Evolutionary conservation across 2,113 vertebrate genomes (phyloP), one percentile per base, ranked within the genome.

Genomic region (Mustelus asterias): DNA sequence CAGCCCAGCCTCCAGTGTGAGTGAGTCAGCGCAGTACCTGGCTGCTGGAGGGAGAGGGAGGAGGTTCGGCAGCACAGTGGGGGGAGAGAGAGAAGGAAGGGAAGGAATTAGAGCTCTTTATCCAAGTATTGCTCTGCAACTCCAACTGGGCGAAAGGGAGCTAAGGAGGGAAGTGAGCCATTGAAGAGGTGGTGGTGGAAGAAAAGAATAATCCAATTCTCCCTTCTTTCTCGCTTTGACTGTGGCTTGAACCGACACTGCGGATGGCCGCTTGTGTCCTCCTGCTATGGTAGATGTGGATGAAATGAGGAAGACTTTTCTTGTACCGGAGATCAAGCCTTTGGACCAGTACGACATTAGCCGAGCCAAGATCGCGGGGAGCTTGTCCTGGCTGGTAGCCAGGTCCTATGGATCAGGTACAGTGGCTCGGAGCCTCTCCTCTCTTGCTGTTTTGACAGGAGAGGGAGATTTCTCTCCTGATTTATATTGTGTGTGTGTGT

Each of bases 371-470:
- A 98, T 98, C 97, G 98, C 98, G 97, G 98, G 98, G 96, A 98
- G 98, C 97, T 97, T 99, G 96, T 98, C 98, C 67, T 99, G 98
- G 98, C 97, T 99, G 60, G 96, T 99, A 97, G 98, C 98, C 93
- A 98, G 98, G 97, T 98, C 98, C 29, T 99, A 98, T 97, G 98
- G 98, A 96, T 97, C 98, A 98, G 98, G 98, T 99, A 98, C 96
- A 97, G 3, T 48, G 41, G n/a, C n/a, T n/a, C n/a, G 70, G 20
- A 70, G 69, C 69, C 69, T 22, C 1, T 54, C 48, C 5, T 48
- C n/a, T n/a, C n/a, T n/a, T 48, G 48, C 48, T 48, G 48, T 3
- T 48, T 48, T 54, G 48, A 54, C 48, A 54, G 48, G 5, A 54
- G 48, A 8, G 2, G 13, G 11, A 76, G 33, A 76, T 9, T 2